Evolutionary conservation across 53 echinoderm and acorn worm genomes (phyloP).

Genomic region (Patiria pectinifera): DNA sequence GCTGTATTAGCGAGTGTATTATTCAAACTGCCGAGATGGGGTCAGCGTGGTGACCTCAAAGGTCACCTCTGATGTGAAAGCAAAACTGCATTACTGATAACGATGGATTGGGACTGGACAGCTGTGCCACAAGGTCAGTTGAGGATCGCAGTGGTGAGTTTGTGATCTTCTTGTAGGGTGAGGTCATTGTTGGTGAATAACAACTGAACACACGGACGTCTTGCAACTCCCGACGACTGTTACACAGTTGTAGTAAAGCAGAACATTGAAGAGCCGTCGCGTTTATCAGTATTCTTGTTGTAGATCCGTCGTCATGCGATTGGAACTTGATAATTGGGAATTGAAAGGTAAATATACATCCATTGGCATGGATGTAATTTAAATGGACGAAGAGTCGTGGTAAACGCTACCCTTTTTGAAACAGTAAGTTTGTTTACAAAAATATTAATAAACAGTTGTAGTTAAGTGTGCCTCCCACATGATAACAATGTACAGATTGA

Average conservation of each 20-base stretch:
- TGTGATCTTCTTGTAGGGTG: not conserved
- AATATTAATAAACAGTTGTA: not conserved
- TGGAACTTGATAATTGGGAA: not conserved
- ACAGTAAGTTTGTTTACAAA: not conserved
- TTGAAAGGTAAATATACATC: not conserved
- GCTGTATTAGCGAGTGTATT: not conserved
- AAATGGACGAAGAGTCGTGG: not conserved
- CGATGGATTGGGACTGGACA: not conserved
- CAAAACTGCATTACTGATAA: no score
- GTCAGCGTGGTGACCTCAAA: not conserved
- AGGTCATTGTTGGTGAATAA: not conserved
- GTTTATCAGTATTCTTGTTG: not conserved
- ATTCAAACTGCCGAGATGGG: not conserved
- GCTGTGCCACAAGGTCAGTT: not conserved
- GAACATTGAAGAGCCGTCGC: not conserved
- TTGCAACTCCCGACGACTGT: not conserved
- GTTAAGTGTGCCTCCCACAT: slow-evolving; percentile 6
- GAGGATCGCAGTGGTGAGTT: not conserved
- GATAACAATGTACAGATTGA: not conserved
- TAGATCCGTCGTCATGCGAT: not conserved
- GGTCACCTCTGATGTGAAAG: not conserved
- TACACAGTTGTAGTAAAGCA: not conserved
- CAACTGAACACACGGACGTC: not conserved
- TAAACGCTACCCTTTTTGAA: not conserved
- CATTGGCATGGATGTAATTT: not conserved